Conservation (phyloP, 2,797 vertebrate species). For the Ataeniobius toweri region DNA sequence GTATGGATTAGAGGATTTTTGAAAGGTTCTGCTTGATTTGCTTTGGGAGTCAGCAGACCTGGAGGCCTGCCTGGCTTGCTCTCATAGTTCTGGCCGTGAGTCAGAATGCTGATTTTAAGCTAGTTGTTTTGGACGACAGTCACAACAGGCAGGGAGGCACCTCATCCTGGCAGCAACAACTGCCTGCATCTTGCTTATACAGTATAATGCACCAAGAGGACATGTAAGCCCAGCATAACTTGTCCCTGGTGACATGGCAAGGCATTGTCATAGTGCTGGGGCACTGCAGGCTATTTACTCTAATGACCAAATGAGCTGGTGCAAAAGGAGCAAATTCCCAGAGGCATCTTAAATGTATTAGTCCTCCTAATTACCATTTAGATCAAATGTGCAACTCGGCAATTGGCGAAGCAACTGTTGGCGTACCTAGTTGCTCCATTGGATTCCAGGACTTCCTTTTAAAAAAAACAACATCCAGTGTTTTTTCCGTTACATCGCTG, state of each 20-base stretch:
- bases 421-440: conserved; percentile 16
- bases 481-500: background rate
- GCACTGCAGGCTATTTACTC: conserved; percentile 30
- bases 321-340: conserved; percentile 46
- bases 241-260: conserved; percentile 34
- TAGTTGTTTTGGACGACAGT: conserved; percentile 8
- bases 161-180: conserved; percentile 11
- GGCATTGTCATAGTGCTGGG: conserved; percentile 23
- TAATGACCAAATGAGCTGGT: conserved; percentile 58
- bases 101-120: conserved; percentile 8
- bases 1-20: conserved; percentile 32
- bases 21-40: conserved; percentile 38
- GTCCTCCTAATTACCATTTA: conserved; percentile 61
- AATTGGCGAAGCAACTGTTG: conserved; percentile 26
- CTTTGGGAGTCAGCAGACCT: conserved; percentile 35
- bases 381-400: conserved; percentile 60
- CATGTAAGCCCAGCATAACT: background rate
- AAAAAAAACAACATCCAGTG: background rate
- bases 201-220: conserved; percentile 13
- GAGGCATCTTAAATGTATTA: conserved; percentile 49
- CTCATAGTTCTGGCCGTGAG: conserved; percentile 6
- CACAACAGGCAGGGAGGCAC: conserved; percentile 6
- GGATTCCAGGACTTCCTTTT: conserved; percentile 22
- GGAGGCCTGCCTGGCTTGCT: conserved; percentile 3
- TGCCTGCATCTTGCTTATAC: conserved; percentile 8